phyloP scores from a whole-genome alignment of 1,140 invertebrate species.

The Drosophila eugracilis region DNA sequence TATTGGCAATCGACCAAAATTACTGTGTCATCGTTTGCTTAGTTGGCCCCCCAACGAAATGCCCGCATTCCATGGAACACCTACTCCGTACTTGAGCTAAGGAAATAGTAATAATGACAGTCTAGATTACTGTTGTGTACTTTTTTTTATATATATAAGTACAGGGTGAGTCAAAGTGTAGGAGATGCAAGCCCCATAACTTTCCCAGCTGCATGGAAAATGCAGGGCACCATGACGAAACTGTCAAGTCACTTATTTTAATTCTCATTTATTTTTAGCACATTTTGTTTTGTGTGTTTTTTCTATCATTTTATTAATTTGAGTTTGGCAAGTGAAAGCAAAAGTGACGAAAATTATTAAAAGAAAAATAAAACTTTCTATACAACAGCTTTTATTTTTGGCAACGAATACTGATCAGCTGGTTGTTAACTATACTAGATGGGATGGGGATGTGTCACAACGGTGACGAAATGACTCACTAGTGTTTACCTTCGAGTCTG shows the following conservation, averaged over 20 bases:
- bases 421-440: conserved; percentile 28
- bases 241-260: conserved; percentile 31
- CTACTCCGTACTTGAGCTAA: conserved; percentile 6
- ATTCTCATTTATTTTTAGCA: conserved; percentile 27
- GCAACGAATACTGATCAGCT: conserved; percentile 32
- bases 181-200: background rate
- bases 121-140: conserved; percentile 37
- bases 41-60: background rate
- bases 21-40: conserved; percentile 47
- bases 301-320: conserved; percentile 32
- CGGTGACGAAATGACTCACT: conserved; percentile 39
- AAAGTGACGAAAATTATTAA: conserved; percentile 65
- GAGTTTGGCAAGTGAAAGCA: conserved; percentile 54
- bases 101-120: conserved; percentile 20
- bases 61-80: conserved; percentile 13
- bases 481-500: conserved; percentile 30
- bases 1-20: conserved; percentile 71
- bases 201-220: conserved; percentile 20
- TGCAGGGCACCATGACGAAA: conserved; percentile 22
- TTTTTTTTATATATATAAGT: no score
- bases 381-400: conserved; percentile 14
- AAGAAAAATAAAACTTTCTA: conserved; percentile 26
- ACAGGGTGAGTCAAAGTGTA: conserved; percentile 4
- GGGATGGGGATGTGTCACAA: conserved; percentile 21
- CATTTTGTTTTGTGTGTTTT: conserved; percentile 7